Evolutionary conservation across 2,113 vertebrate genomes (phyloP).

Genomic region (Bubo scandiacus): DNA sequence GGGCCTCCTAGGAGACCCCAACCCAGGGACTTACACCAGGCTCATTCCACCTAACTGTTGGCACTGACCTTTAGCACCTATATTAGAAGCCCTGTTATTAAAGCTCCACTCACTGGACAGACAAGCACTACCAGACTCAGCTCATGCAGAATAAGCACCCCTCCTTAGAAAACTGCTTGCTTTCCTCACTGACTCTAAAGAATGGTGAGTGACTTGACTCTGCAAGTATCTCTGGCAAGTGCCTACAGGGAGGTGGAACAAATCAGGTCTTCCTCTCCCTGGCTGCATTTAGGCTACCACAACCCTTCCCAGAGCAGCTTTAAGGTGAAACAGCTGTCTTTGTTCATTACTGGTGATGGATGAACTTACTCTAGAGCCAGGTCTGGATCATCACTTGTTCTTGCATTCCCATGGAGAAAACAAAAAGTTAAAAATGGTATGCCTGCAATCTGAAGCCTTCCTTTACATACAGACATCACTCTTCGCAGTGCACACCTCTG

Average conservation of each 20-base stretch:
- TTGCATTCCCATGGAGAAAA: neutral
- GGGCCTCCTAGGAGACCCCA: neutral
- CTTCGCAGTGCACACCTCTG: neutral
- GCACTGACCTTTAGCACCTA: neutral
- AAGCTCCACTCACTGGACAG: neutral
- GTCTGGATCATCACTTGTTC: neutral
- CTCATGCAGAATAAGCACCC: neutral
- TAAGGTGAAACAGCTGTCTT: neutral
- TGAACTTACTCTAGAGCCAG: neutral
- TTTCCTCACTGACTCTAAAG: neutral
- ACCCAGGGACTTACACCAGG: accelerated
- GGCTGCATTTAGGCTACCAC: neutral
- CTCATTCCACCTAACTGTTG: neutral
- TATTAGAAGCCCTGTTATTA: neutral
- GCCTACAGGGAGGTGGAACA: neutral
- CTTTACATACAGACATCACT: neutral
- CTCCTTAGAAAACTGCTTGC: neutral
- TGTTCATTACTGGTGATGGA: neutral
- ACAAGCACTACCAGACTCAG: neutral
- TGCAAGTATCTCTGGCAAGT: neutral
- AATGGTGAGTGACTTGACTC: neutral
- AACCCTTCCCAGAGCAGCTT: neutral
- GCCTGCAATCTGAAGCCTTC: neutral
- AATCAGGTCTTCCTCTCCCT: neutral
- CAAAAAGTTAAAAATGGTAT: neutral